Evolutionary conservation across 2,113 vertebrate species (phyloP).

Genomic region (Paramisgurnus dabryanus): DNA sequence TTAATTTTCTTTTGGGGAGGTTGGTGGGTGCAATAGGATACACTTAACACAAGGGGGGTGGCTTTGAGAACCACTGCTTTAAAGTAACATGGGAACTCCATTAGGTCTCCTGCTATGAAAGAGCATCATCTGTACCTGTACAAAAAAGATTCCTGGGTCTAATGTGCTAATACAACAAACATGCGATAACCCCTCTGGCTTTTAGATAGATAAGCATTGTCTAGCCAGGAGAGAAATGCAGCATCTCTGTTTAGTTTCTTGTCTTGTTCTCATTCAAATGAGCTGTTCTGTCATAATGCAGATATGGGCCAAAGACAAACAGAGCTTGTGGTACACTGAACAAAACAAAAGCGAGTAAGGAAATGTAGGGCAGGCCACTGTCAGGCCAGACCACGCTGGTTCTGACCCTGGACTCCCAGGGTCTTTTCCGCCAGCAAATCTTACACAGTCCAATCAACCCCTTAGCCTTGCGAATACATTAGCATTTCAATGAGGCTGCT

Average conservation of each 20-base stretch:
- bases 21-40: no score
- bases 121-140: not conserved
- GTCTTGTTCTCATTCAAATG: slow-evolving; percentile 36
- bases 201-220: not conserved
- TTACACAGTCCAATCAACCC: slow-evolving; percentile 42
- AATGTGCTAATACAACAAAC: not conserved
- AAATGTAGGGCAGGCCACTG: slow-evolving; percentile 46
- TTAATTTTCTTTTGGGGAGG: no score
- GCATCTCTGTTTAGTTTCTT: slow-evolving; percentile 6
- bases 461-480: slow-evolving; percentile 44
- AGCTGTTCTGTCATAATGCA: slow-evolving; percentile 26
- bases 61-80: no score
- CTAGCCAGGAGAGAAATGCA: slow-evolving; percentile 21
- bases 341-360: slow-evolving; percentile 39
- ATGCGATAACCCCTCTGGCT: slow-evolving; percentile 9
- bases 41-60: no score
- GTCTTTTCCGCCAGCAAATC: slow-evolving; percentile 18
- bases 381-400: slow-evolving; percentile 1
- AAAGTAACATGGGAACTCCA: no score
- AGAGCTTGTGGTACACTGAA: slow-evolving; percentile 2
- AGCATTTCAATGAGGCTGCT: slow-evolving; percentile 43
- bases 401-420: slow-evolving; percentile 15
- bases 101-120: no score
- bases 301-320: slow-evolving; percentile 18
- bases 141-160: not conserved